Evolutionary conservation across 2,113 vertebrate genomes (phyloP), one percentile per base, ranked within the genome.

Genomic region (Illadopsis cleaveri): DNA sequence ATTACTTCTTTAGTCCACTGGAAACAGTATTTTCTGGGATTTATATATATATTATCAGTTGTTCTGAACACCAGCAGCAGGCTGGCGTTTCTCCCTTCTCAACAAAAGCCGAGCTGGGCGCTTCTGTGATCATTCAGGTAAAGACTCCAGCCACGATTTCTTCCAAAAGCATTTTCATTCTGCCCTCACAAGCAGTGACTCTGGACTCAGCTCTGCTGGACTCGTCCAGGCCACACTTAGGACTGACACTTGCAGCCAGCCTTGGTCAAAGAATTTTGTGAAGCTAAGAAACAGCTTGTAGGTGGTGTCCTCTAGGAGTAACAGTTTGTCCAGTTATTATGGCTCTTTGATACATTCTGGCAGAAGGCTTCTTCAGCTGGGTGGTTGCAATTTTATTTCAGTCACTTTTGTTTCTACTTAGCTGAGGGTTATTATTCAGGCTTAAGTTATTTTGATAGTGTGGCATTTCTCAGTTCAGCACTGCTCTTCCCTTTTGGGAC

Each of bases 221-320:
- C 25, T 47, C 1, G 0, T 21, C 19, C 4, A 8, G 1, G 5
- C 37, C 38, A 28, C 4, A 3, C 24, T 16, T 10, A 5, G 17
- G 48, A 40, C 17, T 21, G 48, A 38, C 10, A 45, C 37, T 70
- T 42, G 48, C 33, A 50, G 71, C 47, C 48, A 21, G 68, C 33
- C 35, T 27, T 21, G 47, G 54, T 37, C 33, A 27, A 61, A 53
- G 25, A 37, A 28, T 18, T 24, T 12, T 17, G 19, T 18, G 47
- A 77, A 22, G 27, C 60, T 57, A 24, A 65, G 50, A 60, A 76
- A n/a, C 15, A 20, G 60, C 3, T 1, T 37, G 56, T 25, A 10
- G 25, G 42, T 30, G 37, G 25, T 21, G 15, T 45, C 18, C 56
- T 45, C 27, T 38, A 48, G 64, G 3, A 56, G 33, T 18, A 64